phyloP scores from a whole-genome alignment of 2,113 vertebrate genomes.

The Leptobrachium leishanense region DNA sequence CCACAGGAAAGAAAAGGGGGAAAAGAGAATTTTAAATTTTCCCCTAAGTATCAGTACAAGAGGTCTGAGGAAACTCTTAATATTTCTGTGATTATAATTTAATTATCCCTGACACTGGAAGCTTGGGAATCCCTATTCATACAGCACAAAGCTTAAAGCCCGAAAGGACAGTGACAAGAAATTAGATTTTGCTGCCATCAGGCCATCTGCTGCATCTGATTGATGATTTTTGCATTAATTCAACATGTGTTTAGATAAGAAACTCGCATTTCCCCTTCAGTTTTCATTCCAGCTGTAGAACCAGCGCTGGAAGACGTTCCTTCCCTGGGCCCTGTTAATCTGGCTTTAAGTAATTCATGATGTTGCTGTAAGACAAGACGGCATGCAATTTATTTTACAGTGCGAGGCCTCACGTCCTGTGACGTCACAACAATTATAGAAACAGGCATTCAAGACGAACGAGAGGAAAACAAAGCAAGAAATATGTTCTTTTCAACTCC shows the following conservation, averaged over 20 bases:
- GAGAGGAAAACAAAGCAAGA: not conserved
- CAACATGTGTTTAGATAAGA: slow-evolving; percentile 28
- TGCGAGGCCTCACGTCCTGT: slow-evolving; percentile 25
- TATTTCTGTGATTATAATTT: slow-evolving; percentile 15
- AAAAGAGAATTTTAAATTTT: too few relatives aligned
- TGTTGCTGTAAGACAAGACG: slow-evolving; percentile 26
- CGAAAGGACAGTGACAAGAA: slow-evolving; percentile 4
- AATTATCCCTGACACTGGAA: slow-evolving; percentile 16
- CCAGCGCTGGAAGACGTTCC: not conserved
- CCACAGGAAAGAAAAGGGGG: too few relatives aligned
- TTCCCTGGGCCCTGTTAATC: slow-evolving; percentile 30
- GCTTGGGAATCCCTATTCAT: slow-evolving; percentile 19
- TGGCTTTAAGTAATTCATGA: slow-evolving; percentile 43
- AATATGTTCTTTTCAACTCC: not conserved
- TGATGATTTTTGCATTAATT: slow-evolving; percentile 28
- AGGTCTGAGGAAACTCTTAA: not conserved
- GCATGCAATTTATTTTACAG: slow-evolving; percentile 3
- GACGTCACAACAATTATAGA: slow-evolving; percentile 34
- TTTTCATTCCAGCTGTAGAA: slow-evolving; percentile 22
- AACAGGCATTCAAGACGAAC: slow-evolving; percentile 4
- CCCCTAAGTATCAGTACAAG: not conserved
- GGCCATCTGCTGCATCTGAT: slow-evolving; percentile 37
- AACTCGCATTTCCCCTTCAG: slow-evolving; percentile 8
- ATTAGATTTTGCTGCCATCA: slow-evolving; percentile 26
- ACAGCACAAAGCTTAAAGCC: slow-evolving; percentile 35